Base-by-base conservation (phyloP, 2,797 vertebrate species). In the Tapera naevia region DNA sequence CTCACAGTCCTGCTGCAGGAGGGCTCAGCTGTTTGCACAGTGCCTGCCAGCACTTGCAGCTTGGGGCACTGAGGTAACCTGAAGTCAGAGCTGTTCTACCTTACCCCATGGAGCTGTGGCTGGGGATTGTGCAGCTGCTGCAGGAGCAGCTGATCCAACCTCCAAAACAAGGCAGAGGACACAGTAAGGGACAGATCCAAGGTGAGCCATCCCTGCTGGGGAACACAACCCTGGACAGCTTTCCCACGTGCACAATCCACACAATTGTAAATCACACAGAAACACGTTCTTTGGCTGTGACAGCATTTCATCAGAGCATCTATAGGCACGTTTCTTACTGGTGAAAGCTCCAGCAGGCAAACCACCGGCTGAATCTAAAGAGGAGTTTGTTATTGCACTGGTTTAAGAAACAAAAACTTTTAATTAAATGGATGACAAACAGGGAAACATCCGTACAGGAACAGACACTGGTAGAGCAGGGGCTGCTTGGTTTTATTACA, bases 51-150 rank as follows among this genome's bases (percentile, higher is more conserved):
- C 3, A 12, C 48, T 28, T 23, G 51, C 74, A 56, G 80, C 58
- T 45, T 3, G 0, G 60, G 39, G 16, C 18, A 64, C 33, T 58
- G 46, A 88, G 75, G 60, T 86, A 8, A 86, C 72, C 65, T 80
- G 89, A 86, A 78, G 88, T 10, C 32, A 37, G 75, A 93, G 80
- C 82, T 39, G 80, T 70, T 72, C 64, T 58, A 83, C 95, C 91
- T 89, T 74, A 50, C 33, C 43, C 4, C 2, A 1, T 61, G 15
- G 81, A 61, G 72, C 71, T 21, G 79, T 17, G 85, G 17, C 69
- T 78, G 43, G 37, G 39, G 57, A 18, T 11, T 41, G 82, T 71
- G 14, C 91, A 95, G 91, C 80, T 96, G 91, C 85, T 32, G 3
- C 0, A 0, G 19, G 60, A 91, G 80, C 93, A 93, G 89, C 93